phyloP scores from a whole-genome alignment of 2,113 vertebrate genomes.

The Corydoras sp. region DNA sequence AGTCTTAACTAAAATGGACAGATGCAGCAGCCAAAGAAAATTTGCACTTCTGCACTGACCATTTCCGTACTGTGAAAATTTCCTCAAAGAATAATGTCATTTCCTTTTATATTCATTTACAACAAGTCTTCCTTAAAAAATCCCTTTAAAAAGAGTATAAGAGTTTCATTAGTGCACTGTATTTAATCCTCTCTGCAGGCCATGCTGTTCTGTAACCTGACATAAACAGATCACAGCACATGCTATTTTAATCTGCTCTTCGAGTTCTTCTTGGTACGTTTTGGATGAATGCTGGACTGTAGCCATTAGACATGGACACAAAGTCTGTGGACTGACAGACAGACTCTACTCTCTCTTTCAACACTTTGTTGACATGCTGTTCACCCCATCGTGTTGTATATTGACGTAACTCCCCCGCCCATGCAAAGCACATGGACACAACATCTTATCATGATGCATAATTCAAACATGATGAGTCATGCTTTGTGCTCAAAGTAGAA shows the following conservation, averaged over 20 bases:
- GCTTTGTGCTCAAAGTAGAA: conserved; percentile 7
- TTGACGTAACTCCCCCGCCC: conserved; percentile 3
- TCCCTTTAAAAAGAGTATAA: too few relatives aligned
- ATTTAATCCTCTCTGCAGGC: not conserved
- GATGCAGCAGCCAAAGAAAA: not conserved
- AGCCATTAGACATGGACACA: not conserved
- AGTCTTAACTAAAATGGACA: conserved; percentile 6
- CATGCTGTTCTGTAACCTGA: conserved; percentile 7
- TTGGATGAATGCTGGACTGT: not conserved
- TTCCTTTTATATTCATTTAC: too few relatives aligned
- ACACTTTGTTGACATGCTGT: not conserved
- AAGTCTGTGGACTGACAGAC: not conserved
- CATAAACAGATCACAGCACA: conserved; percentile 18
- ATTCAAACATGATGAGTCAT: conserved; percentile 33
- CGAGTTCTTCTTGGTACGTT: not conserved
- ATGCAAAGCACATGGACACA: not conserved
- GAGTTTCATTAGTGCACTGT: not conserved
- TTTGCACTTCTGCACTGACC: not conserved
- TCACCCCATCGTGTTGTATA: not conserved
- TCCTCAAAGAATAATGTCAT: conserved; percentile 2
- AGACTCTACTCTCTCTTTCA: not conserved
- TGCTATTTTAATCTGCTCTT: conserved; percentile 19
- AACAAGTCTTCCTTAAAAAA: too few relatives aligned
- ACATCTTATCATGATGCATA: conserved; percentile 13
- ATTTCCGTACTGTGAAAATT: conserved; percentile 4